Base-by-base conservation (phyloP, 1,140 invertebrate species). In the Phocides pigmalion region DNA sequence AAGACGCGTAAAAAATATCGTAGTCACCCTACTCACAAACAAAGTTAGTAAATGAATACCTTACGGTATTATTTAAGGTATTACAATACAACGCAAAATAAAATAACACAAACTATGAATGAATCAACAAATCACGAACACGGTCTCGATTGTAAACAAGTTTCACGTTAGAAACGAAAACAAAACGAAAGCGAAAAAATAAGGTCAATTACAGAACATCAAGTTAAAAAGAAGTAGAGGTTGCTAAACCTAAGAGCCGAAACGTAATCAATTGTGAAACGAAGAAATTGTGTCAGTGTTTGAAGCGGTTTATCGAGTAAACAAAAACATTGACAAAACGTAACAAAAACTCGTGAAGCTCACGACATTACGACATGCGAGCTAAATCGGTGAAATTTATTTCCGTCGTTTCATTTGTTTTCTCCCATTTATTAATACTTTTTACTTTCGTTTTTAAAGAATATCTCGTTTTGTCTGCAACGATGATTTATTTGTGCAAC, bases 281-380 rank as follows among this genome's bases (percentile, higher is more conserved):
- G n/a, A 42, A 35, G 32, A 44, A 64, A 56, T 19, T 35, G 51
- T 64, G 62, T 64, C 62, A 56, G 49, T 53, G 51, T 41, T 64
- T 19, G 41, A 42, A 16, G 39, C 8, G 15, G 16, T 16, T 17
- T 56, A 64, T 64, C 51, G 62, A 56, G 16, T 42, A 42, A 42
- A 42, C 41, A 42, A 42, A 42, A 42, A 42, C 41, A 42, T 17
- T 16, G 41, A 42, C 41, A 19, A 42, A 42, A 42, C 16, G 41
- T 42, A 11, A 19, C 5, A 39, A 39, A 39, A 12, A 39, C n/a
- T 3, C 2, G n/a, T 14, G 1, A 12, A 39, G 14, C 5, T 2
- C 20, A 5, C 2, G 12, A 14, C 39, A 41, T 41, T 41, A 14
- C 39, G 39, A 41, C 39, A 41, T 17, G 12, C 39, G 39, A 41